Base-by-base conservation (phyloP, 2,888 invertebrate genomes). In the Stratiomys singularior region DNA sequence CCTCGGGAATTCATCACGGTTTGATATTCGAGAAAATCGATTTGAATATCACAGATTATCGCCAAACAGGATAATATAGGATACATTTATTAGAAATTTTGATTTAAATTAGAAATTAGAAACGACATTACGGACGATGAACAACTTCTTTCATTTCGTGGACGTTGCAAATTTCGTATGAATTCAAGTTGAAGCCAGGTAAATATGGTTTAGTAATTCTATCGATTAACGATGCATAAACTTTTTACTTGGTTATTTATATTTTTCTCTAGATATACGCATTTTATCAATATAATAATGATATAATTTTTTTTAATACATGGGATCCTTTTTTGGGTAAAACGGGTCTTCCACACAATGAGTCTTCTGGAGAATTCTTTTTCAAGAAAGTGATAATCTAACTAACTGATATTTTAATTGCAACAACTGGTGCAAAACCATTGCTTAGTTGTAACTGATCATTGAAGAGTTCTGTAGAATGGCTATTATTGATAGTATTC, bases 211-310 rank as follows among this genome's bases (percentile, higher is more conserved):
- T 56, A 4, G 5, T 11, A 56, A 56, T 56, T n/a, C 7, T 56
- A 11, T 5, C 56, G n/a, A 56, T 56, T 9, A 56, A 56, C 18
- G 56, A 56, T 56, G 56, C 56, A n/a, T 18, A 56, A n/a, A 56
- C 56, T 56, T 56, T 56, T 56, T 56, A 56, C 18, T 56, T n/a
- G 56, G 56, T 56, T n/a, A 56, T 56, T 56, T 56, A 56, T 56
- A 11, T 56, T 56, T 11, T n/a, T 56, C n/a, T 18, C n/a, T 18
- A 56, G 7, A 56, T 18, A 11, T 56, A 56, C 18, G 5, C 18
- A 5, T 56, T n/a, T 56, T n/a, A 11, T 9, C 5, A n/a, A 56
- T 56, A 9, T 44, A 44, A 44, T 44, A 44, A 44, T 44, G 44
- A 44, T 7, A 44, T 44, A 44, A 44, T 44, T 9, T 44, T 44